phyloP scores from a whole-genome alignment of 2,113 vertebrate species.

The Campylorhamphus procurvoides region DNA sequence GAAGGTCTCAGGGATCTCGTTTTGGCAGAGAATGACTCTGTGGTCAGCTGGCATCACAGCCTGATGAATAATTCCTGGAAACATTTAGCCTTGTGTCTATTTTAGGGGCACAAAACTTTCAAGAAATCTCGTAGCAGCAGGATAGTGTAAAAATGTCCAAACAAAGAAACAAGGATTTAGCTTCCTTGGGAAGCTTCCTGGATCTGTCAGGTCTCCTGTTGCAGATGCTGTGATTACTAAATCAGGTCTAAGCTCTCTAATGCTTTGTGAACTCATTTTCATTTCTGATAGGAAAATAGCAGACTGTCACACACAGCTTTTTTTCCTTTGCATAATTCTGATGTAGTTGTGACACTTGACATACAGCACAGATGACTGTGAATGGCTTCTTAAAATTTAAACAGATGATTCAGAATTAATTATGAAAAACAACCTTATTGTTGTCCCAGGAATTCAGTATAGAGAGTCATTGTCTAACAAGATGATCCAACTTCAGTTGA shows the following conservation, averaged over 20 bases:
- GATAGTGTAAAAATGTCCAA: neutral
- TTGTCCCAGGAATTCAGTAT: neutral
- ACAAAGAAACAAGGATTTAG: neutral
- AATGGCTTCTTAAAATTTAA: slow-evolving; percentile 35
- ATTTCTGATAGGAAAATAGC: slow-evolving; percentile 61
- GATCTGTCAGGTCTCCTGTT: neutral
- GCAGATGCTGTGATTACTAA: slow-evolving; percentile 8
- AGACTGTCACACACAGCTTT: slow-evolving; percentile 37
- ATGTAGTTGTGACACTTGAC: slow-evolving; percentile 55
- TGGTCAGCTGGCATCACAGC: neutral
- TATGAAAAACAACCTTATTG: neutral
- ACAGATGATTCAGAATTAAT: slow-evolving; percentile 53
- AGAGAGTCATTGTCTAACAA: neutral
- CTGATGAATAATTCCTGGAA: neutral
- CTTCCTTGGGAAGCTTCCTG: neutral
- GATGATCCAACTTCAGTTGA: neutral
- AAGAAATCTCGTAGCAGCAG: neutral
- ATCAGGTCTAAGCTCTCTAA: neutral
- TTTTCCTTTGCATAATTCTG: slow-evolving; percentile 43
- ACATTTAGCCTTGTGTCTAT: neutral
- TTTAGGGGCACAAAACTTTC: neutral
- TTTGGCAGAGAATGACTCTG: neutral
- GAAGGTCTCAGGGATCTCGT: neutral
- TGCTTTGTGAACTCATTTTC: slow-evolving; percentile 23
- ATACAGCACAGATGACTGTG: slow-evolving; percentile 20